Evolutionary conservation across 2,888 invertebrate genomes (phyloP).

Genomic region (Mimachlamys varia): DNA sequence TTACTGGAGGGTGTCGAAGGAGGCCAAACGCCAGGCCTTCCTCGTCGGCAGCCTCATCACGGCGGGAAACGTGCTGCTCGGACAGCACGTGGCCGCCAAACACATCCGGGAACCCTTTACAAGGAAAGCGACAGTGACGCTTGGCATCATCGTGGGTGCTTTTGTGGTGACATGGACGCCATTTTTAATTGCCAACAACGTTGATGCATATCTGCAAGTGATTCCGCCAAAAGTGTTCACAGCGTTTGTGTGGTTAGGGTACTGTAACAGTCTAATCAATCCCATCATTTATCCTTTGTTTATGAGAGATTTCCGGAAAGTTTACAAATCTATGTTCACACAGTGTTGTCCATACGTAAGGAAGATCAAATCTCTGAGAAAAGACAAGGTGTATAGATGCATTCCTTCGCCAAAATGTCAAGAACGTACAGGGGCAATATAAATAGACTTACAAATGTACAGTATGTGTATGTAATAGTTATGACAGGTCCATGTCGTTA

Average conservation of each 20-base stretch:
- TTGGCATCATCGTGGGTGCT: conserved; percentile 74
- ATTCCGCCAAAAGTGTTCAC: conserved; percentile 67
- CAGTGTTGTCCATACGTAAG: conserved; percentile 64
- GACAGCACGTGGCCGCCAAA: conserved; percentile 67
- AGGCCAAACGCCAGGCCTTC: conserved; percentile 72
- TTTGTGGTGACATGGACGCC: conserved; percentile 76
- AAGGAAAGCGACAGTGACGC: conserved; percentile 72
- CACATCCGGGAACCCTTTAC: conserved; percentile 73
- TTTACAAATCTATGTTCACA: conserved; percentile 63
- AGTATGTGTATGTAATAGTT: neutral
- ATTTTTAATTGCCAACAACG: conserved; percentile 68
- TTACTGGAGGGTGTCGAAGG: conserved; percentile 73
- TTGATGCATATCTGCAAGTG: conserved; percentile 68
- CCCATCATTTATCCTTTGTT: conserved; percentile 76
- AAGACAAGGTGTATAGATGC: neutral
- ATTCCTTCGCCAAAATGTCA: neutral
- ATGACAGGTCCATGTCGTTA: neutral
- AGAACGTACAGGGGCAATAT: neutral
- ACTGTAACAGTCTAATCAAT: conserved; percentile 72
- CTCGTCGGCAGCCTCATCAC: conserved; percentile 70
- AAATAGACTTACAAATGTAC: neutral
- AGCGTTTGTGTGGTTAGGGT: conserved; percentile 73
- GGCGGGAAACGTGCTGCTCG: conserved; percentile 70
- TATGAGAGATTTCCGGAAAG: conserved; percentile 74
- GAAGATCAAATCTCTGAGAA: neutral